phyloP scores from a whole-genome alignment of 1,140 invertebrate species.

The Drosophila suzukii region DNA sequence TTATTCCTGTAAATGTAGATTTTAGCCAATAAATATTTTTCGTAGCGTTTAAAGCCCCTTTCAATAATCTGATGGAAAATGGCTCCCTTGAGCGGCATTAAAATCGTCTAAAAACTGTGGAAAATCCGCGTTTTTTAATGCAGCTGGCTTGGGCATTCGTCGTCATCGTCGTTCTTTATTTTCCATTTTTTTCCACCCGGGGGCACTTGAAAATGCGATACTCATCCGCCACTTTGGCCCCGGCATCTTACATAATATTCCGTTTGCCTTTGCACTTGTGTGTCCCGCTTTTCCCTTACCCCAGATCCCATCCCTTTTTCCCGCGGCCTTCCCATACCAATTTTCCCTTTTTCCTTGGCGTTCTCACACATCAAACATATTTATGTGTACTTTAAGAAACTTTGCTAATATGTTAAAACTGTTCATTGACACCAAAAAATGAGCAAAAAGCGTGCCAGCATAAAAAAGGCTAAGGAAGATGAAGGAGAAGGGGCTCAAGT shows the following conservation, averaged over 20 bases:
- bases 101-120: constrained; percentile 3
- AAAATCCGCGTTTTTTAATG: not conserved
- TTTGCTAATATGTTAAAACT: constrained; percentile 83
- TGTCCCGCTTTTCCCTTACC: not conserved
- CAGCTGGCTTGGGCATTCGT: not conserved
- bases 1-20: not conserved
- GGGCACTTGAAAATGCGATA: constrained; percentile 19
- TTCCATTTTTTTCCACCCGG: not conserved
- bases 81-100: constrained; percentile 1
- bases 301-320: not conserved
- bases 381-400: constrained; percentile 81
- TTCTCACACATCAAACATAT: constrained; percentile 74
- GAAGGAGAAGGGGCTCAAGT: constrained; percentile 16
- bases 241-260: constrained; percentile 40
- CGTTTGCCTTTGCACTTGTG: constrained; percentile 48
- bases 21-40: not conserved
- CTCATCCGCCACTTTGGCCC: constrained; percentile 30
- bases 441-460: constrained; percentile 62
- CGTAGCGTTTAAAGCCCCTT: not conserved
- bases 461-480: constrained; percentile 53
- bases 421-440: constrained; percentile 82
- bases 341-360: constrained; percentile 11
- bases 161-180: no score
- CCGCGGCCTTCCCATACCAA: not conserved
- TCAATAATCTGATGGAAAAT: not conserved